Base-by-base conservation (phyloP, 2,113 vertebrate genomes). In the Epinephelus moara region DNA sequence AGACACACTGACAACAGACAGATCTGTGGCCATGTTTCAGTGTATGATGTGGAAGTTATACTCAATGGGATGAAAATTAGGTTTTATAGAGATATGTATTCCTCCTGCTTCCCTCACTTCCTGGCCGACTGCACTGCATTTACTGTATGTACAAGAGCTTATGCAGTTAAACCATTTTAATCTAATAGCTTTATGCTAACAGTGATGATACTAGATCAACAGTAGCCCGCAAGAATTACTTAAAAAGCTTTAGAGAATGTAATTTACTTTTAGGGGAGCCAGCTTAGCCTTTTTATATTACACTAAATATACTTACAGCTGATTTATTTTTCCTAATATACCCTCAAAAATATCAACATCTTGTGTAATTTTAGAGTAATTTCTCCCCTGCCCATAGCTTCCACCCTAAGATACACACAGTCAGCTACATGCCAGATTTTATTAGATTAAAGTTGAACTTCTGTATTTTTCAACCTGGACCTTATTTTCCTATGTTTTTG, bases 171-270 rank as follows among this genome's bases (percentile, higher is more conserved):
- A 78, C 63, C 84, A 13, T 79, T 87, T 85, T 75, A 90, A 85
- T 91, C 73, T 63, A 74, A 87, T 85, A 60, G 74, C 70, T 67
- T 64, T 70, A 79, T 79, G 82, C 84, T 73, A 91, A 73, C 80
- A 78, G 78, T 70, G 69, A 71, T 72, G 75, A 89, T 68, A 76
- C 66, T 63, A 75, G 67, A 89, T 92, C 78, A 80, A 70, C 78
- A 70, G 14, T 14, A 70, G 76, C 86, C 64, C 55, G 49, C 14
- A 55, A 56, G 61, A 86, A 86, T 82, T 53, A 85, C 61, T 75
- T 78, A 60, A 71, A 80, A 78, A 81, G 83, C 86, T 81, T 88
- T 66, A 49, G 5, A 66, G 60, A 86, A 78, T 60, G 15, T 33
- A 18, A 82, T 86, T 77, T 61, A 25, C 78, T 78, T 70, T 73